Percentiles rank a stretch among this genome's conserved stretches.
Conservation (phyloP, 2,797 vertebrate genomes). For the Siniperca obscura region DNA sequence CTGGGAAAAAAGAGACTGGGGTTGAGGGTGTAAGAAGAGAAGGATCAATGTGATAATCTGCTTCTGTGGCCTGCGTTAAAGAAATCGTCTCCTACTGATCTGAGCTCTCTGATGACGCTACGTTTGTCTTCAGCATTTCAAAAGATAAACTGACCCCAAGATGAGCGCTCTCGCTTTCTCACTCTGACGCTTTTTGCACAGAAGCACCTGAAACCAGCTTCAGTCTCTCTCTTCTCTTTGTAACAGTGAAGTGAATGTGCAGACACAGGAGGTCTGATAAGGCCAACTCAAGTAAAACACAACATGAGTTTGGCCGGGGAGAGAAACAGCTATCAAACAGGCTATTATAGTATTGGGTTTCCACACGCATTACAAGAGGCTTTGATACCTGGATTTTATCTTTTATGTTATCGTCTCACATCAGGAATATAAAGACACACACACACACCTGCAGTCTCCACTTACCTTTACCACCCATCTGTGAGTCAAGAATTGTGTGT, state of each 20-base stretch:
- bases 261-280: slow-evolving; percentile 69
- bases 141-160: slow-evolving; percentile 56
- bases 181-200: slow-evolving; percentile 48
- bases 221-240: slow-evolving; percentile 31
- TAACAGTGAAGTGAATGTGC: slow-evolving; percentile 46
- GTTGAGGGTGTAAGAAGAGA: slow-evolving; percentile 64
- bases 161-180: slow-evolving; percentile 49
- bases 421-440: slow-evolving; percentile 67
- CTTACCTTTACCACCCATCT: slow-evolving; percentile 44
- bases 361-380: slow-evolving; percentile 65
- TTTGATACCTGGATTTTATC: slow-evolving; percentile 75
- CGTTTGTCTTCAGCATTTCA: slow-evolving; percentile 47
- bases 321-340: slow-evolving; percentile 68
- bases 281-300: slow-evolving; percentile 68
- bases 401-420: slow-evolving; percentile 70
- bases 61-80: slow-evolving; percentile 46
- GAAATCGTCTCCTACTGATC: slow-evolving; percentile 58
- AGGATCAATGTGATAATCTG: slow-evolving; percentile 70
- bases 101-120: slow-evolving; percentile 46
- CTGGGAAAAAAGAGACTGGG: slow-evolving; percentile 32
- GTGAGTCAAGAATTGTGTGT: slow-evolving; percentile 38
- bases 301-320: slow-evolving; percentile 49
- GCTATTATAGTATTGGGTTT: slow-evolving; percentile 73
- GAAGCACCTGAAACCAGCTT: slow-evolving; percentile 55
- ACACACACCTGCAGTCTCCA: slow-evolving; percentile 46